Percentiles rank a stretch among this genome's conserved stretches.
Evolutionary conservation across 2,797 vertebrate genomes (phyloP).

Genomic region (Anisognathus igniventris): DNA sequence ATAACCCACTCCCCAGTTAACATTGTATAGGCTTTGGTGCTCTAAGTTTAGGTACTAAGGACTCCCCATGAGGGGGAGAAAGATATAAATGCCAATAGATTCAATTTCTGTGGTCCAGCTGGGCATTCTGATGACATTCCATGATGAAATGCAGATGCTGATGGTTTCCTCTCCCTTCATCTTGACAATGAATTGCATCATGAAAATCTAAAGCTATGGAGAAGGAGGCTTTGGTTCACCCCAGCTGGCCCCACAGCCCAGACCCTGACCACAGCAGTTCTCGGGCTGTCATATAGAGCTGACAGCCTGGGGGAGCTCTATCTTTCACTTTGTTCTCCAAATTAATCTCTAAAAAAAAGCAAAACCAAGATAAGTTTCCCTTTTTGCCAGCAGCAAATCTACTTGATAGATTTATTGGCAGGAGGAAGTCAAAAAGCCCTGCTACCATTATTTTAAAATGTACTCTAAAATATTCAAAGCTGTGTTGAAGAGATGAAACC

Average conservation of each 20-base stretch:
- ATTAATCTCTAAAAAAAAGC: neutral
- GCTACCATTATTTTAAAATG: neutral
- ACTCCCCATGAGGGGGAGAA: neutral
- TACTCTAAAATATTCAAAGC: neutral
- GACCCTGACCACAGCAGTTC: neutral
- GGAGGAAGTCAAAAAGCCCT: neutral
- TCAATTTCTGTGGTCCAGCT: neutral
- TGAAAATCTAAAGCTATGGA: neutral
- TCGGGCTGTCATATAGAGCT: accelerated
- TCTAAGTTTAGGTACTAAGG: neutral
- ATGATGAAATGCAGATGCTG: neutral
- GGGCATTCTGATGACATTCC: neutral
- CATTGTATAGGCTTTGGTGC: neutral
- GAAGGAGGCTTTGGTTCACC: neutral
- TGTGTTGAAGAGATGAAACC: neutral
- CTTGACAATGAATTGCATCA: neutral
- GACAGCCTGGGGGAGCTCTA: neutral
- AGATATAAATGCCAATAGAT: neutral
- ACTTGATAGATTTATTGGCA: neutral
- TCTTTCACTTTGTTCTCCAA: neutral
- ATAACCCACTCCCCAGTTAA: neutral
- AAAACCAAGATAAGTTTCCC: neutral
- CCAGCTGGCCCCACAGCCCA: neutral
- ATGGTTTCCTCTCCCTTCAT: neutral
- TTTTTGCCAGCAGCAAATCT: neutral